A percentile compares a stretch with the other conserved stretches of the same genome.
Conservation (phyloP, 2,113 vertebrate genomes). For the Archocentrus centrarchus region DNA sequence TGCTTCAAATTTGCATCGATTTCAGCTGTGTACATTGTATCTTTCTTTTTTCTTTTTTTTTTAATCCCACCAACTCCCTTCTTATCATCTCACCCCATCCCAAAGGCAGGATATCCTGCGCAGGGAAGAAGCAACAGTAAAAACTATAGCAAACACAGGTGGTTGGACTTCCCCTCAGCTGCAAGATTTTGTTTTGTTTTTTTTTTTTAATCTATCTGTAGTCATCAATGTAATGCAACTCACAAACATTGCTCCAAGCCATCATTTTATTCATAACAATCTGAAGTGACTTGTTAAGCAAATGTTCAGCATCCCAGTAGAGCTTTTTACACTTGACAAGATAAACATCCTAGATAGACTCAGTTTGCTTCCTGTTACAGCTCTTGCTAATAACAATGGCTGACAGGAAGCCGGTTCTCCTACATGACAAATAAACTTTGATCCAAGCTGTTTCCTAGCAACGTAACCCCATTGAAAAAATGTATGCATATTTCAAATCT, state of each 20-base stretch:
- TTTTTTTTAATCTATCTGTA: not conserved
- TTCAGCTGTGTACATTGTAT: constrained; percentile 9
- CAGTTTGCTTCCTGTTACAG: constrained; percentile 50
- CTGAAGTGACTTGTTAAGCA: constrained; percentile 38
- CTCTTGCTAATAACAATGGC: constrained; percentile 26
- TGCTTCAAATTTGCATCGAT: constrained; percentile 19
- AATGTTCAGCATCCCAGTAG: constrained; percentile 14
- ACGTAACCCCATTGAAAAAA: constrained; percentile 15
- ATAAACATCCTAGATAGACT: constrained; percentile 50
- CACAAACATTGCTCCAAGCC: not conserved
- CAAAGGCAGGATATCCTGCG: constrained; percentile 72
- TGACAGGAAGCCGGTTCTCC: constrained; percentile 49
- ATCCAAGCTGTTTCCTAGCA: constrained; percentile 57
- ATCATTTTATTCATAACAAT: constrained; percentile 24
- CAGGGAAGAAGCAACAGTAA: constrained; percentile 28
- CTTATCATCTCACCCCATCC: not conserved
- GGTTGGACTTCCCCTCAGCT: constrained; percentile 28
- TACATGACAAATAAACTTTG: constrained; percentile 8
- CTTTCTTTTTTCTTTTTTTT: constrained; percentile 1
- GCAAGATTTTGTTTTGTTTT: not conserved
- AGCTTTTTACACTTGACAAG: constrained; percentile 36
- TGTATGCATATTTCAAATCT: constrained; percentile 47
- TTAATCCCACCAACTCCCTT: not conserved
- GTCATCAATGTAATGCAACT: not conserved
- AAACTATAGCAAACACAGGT: constrained; percentile 53